phyloP scores from a whole-genome alignment of 2,797 vertebrate genomes.

The Pangasius djambal region DNA sequence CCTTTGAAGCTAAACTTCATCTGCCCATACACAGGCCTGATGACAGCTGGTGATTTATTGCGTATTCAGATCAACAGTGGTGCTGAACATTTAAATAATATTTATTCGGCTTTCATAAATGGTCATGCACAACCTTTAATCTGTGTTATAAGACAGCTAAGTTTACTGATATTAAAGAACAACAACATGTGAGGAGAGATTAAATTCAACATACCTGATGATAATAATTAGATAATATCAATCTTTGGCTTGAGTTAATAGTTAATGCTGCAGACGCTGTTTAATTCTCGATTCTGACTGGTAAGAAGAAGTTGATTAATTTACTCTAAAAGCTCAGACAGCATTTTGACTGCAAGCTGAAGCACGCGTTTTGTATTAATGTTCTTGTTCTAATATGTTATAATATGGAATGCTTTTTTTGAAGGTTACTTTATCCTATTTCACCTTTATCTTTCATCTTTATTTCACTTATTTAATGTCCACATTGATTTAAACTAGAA shows the following conservation, averaged over 20 bases:
- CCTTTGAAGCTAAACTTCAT: slow-evolving; percentile 54
- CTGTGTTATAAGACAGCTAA: background rate
- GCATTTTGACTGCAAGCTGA: background rate
- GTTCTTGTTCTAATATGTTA: background rate
- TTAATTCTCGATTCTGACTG: background rate
- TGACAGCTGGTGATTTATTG: slow-evolving; percentile 71
- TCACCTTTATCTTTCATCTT: too few relatives aligned
- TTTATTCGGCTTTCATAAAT: background rate
- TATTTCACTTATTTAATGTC: background rate
- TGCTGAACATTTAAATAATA: slow-evolving; percentile 40
- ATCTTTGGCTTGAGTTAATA: background rate
- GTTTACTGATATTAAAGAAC: background rate
- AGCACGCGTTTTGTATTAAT: background rate
- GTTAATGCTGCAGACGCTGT: background rate
- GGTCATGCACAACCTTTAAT: background rate
- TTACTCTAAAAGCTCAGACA: background rate
- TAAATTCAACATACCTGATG: background rate
- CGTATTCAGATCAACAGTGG: slow-evolving; percentile 57
- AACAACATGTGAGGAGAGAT: background rate
- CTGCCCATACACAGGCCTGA: slow-evolving; percentile 53
- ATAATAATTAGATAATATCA: background rate
- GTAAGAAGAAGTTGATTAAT: background rate
- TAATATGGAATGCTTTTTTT: background rate
- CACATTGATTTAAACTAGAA: background rate
- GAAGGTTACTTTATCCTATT: background rate